Evolutionary conservation across 2,797 vertebrate species (phyloP), one percentile per base, ranked within the genome.

Genomic region (Acrocephalus scirpaceus): DNA sequence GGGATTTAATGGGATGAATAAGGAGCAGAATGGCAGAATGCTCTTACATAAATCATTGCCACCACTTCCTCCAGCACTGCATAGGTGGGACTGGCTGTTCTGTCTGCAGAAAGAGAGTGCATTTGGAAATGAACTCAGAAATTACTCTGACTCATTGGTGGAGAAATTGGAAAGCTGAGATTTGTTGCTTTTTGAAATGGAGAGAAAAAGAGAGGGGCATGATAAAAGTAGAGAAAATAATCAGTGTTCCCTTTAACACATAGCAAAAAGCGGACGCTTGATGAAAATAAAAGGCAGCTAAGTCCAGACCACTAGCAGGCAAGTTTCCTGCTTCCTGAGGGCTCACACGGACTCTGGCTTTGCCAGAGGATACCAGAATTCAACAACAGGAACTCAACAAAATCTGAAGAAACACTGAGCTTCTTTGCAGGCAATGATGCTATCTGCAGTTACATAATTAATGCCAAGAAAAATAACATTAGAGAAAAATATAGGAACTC

Each of bases 101-200:
- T 45, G 32, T 42, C 66, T 82, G 86, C 56, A 79, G 70, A 79
- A 79, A 51, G 32, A 82, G 25, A 93, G 20, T 13, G n/a, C 57
- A 38, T 30, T 86, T 91, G 71, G 85, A 86, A 95, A 89, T 54
- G 65, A 91, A 47, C 73, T 94, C 65, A 66, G 89, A 91, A 95
- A 91, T 91, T 2, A 60, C 73, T 85, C 76, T 65, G 86, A 78
- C 71, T 94, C 78, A 50, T 10, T 56, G 67, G 67, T 42, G 21
- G 54, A 79, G 62, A 78, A 84, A 88, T 25, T 61, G 61, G 61
- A 91, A 95, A 88, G 60, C 44, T 76, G 42, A 30, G 56, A 50
- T 90, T 89, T 90, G 32, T 70, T 93, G 92, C 45, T 76, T n/a
- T 94, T 91, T 90, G 73, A 94, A 92, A 94, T 0, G 0, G 58